Percentiles rank a stretch among this genome's conserved stretches.
Conservation (phyloP, 2,797 vertebrate species). For the Decapterus maruadsi region DNA sequence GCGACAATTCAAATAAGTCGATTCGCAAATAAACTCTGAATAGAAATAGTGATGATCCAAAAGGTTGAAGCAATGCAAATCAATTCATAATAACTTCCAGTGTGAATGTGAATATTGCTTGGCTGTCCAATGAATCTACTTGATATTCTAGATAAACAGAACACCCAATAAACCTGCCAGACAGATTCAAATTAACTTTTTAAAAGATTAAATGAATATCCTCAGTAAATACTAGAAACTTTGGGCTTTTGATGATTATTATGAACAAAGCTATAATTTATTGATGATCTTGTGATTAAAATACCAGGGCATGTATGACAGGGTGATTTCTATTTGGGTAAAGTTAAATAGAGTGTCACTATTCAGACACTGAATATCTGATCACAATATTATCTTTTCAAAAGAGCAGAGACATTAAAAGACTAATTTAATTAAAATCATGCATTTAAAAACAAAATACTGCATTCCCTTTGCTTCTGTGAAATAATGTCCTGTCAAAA, state of each 20-base stretch:
- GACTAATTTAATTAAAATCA: constrained; percentile 13
- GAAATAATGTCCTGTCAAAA: constrained; percentile 59
- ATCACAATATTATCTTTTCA: constrained; percentile 4
- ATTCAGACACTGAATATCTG: neutral
- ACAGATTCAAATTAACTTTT: constrained; percentile 54
- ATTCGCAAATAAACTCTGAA: constrained; percentile 34
- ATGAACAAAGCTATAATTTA: constrained; percentile 16
- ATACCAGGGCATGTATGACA: neutral
- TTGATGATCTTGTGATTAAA: neutral
- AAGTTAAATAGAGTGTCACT: neutral
- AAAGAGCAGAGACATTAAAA: constrained; percentile 7
- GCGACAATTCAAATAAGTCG: constrained; percentile 32
- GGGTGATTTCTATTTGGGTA: neutral
- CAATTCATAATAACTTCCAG: constrained; percentile 32
- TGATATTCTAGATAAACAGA: constrained; percentile 62
- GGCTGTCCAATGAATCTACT: constrained; percentile 42
- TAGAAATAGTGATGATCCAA: constrained; percentile 29
- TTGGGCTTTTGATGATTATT: constrained; percentile 4
- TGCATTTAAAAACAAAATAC: constrained; percentile 23
- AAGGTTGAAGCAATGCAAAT: constrained; percentile 39
- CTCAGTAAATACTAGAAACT: constrained; percentile 30
- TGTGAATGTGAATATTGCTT: constrained; percentile 57
- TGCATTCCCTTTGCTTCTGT: constrained; percentile 35
- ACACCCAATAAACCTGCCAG: constrained; percentile 61
- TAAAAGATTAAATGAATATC: constrained; percentile 48